These are phyloP conservation scores for Temnothorax ravouxi DNA, from an alignment of 2,888 invertebrate genomes.

Conservation along the genomic window DNA sequence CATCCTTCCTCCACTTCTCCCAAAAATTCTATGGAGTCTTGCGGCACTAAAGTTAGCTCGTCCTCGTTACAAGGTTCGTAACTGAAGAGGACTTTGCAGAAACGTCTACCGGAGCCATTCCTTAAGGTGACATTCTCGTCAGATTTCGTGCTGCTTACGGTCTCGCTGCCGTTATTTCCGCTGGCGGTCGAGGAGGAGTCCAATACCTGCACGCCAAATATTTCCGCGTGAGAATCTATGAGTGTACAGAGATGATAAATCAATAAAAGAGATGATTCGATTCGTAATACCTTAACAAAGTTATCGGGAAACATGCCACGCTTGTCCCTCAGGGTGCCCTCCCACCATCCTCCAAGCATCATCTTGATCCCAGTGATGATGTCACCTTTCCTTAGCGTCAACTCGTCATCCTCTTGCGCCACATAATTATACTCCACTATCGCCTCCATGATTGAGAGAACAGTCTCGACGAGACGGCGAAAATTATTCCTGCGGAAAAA, in stretches of 20 bases:
- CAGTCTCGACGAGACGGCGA: neutral
- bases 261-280: too few species aligned
- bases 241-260: neutral
- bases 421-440: slow-evolving; percentile 95
- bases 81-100: slow-evolving; percentile 95
- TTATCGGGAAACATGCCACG: slow-evolving; percentile 97
- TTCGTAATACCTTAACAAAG: slow-evolving; percentile 90
- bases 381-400: slow-evolving; percentile 94
- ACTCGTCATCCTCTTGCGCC: slow-evolving; percentile 95
- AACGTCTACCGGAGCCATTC: slow-evolving; percentile 87
- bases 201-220: slow-evolving; percentile 74
- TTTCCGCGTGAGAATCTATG: neutral
- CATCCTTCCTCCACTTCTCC: slow-evolving; percentile 97
- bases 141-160: slow-evolving; percentile 68
- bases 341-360: slow-evolving; percentile 96
- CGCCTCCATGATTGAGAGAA: slow-evolving; percentile 88
- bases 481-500: slow-evolving; percentile 13
- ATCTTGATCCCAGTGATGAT: slow-evolving; percentile 93
- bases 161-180: slow-evolving; percentile 71
- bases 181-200: slow-evolving; percentile 69
- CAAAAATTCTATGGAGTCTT: slow-evolving; percentile 96
- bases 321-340: slow-evolving; percentile 93
- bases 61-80: slow-evolving; percentile 98
- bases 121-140: slow-evolving; percentile 80
- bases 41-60: slow-evolving; percentile 95